A percentile compares a stretch with the other conserved stretches of the same genome.
These are phyloP conservation scores for Brachypteracias leptosomus DNA, from an alignment of 2,113 vertebrate species.

Conservation along the genomic window DNA sequence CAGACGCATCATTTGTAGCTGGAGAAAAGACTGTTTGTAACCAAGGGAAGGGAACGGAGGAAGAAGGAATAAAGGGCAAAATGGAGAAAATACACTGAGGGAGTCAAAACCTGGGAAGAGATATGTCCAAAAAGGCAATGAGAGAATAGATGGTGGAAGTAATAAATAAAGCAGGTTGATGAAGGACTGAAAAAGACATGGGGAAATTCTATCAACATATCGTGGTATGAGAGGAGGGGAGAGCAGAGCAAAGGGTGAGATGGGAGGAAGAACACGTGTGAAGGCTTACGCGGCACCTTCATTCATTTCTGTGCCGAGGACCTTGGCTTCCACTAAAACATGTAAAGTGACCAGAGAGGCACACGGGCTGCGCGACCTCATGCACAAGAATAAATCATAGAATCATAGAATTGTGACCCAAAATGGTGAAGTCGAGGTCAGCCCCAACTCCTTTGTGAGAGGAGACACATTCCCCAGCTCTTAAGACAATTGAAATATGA, in stretches of 20 bases:
- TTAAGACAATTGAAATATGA: rapidly evolving
- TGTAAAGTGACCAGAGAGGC: rapidly evolving
- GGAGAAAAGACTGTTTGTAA: not conserved
- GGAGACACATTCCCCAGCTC: not conserved
- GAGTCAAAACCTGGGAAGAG: not conserved
- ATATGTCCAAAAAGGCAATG: not conserved
- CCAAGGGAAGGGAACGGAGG: not conserved
- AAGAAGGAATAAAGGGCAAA: not conserved
- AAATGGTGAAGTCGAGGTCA: not conserved
- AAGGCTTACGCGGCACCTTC: not conserved
- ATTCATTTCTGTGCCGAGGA: not conserved
- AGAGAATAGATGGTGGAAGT: not conserved
- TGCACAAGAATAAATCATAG: not conserved
- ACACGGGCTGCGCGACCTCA: not conserved
- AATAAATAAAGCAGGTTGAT: not conserved
- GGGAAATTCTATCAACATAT: not conserved
- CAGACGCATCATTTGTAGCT: rapidly evolving
- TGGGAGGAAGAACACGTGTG: not conserved
- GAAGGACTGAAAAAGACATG: not conserved
- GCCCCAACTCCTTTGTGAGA: not conserved
- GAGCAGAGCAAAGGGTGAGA: not conserved
- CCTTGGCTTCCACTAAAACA: rapidly evolving
- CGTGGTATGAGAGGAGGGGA: not conserved
- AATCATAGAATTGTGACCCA: no score
- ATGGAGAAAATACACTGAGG: not conserved